Percentiles rank a stretch among this genome's conserved stretches.
Evolutionary conservation across 1,140 invertebrate species (phyloP).

Genomic region (Drosophila tsacasi): DNA sequence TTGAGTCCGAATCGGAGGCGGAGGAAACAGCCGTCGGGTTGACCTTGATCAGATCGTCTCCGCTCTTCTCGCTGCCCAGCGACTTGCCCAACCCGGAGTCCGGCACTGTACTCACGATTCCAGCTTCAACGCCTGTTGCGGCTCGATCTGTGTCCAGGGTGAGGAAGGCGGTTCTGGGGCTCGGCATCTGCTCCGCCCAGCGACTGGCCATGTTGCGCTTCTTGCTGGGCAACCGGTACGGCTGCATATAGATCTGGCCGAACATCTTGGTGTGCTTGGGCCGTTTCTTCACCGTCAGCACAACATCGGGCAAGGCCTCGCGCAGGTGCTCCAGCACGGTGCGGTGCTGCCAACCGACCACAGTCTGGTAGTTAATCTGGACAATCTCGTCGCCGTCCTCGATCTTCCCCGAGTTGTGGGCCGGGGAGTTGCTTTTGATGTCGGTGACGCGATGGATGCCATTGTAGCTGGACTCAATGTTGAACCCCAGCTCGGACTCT

Average conservation of each 20-base stretch:
- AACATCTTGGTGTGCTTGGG: conserved; percentile 93
- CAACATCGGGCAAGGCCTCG: conserved; percentile 92
- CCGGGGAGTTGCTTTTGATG: conserved; percentile 93
- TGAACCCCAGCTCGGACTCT: conserved; percentile 92
- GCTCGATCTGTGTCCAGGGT: conserved; percentile 87
- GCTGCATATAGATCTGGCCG: conserved; percentile 93
- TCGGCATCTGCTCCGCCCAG: conserved; percentile 87
- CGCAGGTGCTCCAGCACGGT: conserved; percentile 92
- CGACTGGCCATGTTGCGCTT: conserved; percentile 89
- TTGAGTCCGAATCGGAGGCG: conserved; percentile 84
- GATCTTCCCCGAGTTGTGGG: conserved; percentile 94
- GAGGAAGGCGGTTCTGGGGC: conserved; percentile 89
- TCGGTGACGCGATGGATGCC: conserved; percentile 92
- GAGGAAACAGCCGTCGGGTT: conserved; percentile 55
- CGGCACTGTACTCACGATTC: conserved; percentile 71
- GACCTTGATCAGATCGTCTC: conserved; percentile 15
- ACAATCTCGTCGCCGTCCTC: conserved; percentile 97
- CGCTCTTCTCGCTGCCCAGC: conserved; percentile 9
- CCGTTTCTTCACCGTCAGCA: conserved; percentile 93
- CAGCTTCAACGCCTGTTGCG: conserved; percentile 77
- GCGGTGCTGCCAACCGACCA: conserved; percentile 94
- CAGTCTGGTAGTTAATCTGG: conserved; percentile 96
- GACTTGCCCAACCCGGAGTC: conserved; percentile 5
- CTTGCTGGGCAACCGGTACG: conserved; percentile 91
- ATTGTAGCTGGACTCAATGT: conserved; percentile 93